Conservation (phyloP, 2,797 vertebrate species). For the Enoplosus armatus region DNA sequence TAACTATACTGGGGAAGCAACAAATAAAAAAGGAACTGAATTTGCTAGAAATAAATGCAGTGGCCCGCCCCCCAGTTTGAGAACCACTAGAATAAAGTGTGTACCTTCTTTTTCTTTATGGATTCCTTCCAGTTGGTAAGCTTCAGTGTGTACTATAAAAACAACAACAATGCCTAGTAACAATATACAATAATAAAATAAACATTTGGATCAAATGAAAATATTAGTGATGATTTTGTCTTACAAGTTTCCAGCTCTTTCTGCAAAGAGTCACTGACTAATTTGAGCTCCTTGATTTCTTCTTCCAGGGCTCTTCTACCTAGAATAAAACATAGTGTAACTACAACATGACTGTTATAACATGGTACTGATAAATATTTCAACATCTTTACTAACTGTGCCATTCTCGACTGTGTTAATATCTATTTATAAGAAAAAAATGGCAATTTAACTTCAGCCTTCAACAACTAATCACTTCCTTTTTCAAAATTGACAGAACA, state of each 20-base stretch:
- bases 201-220: not conserved
- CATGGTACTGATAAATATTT: not conserved
- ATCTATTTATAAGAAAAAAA: too few relatives aligned
- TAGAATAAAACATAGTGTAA: not conserved
- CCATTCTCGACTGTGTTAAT: too few relatives aligned
- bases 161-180: not conserved
- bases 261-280: conserved; percentile 45
- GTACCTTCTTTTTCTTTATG: conserved; percentile 84
- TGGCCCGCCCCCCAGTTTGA: too few relatives aligned
- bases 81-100: too few relatives aligned
- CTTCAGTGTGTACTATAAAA: conserved; percentile 76
- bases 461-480: too few relatives aligned
- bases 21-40: too few relatives aligned
- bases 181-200: not conserved
- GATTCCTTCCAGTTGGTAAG: conserved; percentile 68
- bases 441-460: too few relatives aligned
- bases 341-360: not conserved
- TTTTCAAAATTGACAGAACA: too few relatives aligned
- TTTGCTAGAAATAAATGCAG: too few relatives aligned
- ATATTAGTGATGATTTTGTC: conserved; percentile 22
- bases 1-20: too few relatives aligned
- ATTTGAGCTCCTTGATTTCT: conserved; percentile 59
- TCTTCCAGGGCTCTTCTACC: conserved; percentile 57
- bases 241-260: conserved; percentile 76
- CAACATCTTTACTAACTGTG: too few relatives aligned